Percentiles rank a stretch among this genome's conserved stretches.
Conservation (phyloP, 2,888 invertebrate species). For the Eilema depressum region DNA sequence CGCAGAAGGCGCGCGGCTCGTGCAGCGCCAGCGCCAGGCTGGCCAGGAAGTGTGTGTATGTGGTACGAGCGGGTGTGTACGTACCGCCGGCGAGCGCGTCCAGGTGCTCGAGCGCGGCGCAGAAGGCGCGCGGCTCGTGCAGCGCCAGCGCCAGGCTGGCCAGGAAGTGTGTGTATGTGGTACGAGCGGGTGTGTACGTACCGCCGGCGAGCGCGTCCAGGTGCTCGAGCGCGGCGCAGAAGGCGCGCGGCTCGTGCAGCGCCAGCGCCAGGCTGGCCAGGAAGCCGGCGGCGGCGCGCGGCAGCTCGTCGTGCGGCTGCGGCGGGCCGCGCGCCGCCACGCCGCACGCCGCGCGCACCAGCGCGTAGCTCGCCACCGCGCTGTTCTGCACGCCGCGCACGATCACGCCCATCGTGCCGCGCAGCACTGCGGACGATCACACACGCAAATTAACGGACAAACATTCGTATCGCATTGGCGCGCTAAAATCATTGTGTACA, state of each 20-base stretch:
- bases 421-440: slow-evolving; percentile 60
- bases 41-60: no score
- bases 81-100: slow-evolving; percentile 63
- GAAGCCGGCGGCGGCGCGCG: slow-evolving; percentile 88
- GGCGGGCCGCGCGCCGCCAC: slow-evolving; percentile 89
- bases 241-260: slow-evolving; percentile 87
- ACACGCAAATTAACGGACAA: no score
- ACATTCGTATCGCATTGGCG: no score
- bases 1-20: slow-evolving; percentile 83
- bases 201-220: slow-evolving; percentile 73
- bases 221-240: slow-evolving; percentile 85
- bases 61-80: neutral
- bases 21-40: slow-evolving; percentile 88
- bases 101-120: slow-evolving; percentile 87
- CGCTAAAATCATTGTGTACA: no score
- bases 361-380: slow-evolving; percentile 86
- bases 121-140: slow-evolving; percentile 84
- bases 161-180: slow-evolving; percentile 73
- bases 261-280: slow-evolving; percentile 90
- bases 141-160: slow-evolving; percentile 90
- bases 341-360: slow-evolving; percentile 89
- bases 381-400: slow-evolving; percentile 75
- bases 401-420: slow-evolving; percentile 74
- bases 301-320: slow-evolving; percentile 92
- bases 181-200: slow-evolving; percentile 19